Evolutionary conservation across 2,888 invertebrate genomes (phyloP).

Genomic region (Ischnus inquisitorius): DNA sequence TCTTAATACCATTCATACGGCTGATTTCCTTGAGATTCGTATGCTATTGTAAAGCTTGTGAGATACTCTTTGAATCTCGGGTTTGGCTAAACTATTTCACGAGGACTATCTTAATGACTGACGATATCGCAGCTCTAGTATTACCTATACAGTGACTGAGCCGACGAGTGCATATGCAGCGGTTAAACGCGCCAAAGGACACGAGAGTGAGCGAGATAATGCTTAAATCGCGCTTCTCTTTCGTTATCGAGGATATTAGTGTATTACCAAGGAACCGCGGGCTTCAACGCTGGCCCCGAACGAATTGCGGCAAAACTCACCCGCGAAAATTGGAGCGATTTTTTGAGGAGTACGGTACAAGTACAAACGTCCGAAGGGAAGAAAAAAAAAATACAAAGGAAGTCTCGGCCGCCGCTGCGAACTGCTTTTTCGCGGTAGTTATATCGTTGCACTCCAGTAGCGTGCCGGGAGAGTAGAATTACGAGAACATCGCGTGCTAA

Average conservation of each 20-base stretch:
- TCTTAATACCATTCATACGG: too few relatives aligned
- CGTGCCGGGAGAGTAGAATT: conserved; percentile 80
- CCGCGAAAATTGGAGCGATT: neutral
- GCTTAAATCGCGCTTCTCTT: conserved; percentile 14
- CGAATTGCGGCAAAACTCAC: neutral
- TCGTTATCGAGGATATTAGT: conserved; percentile 11
- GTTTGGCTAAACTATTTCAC: too few relatives aligned
- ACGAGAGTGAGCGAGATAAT: conserved; percentile 22
- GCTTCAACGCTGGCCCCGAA: too few relatives aligned
- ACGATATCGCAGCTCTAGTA: neutral
- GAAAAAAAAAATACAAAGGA: conserved; percentile 1
- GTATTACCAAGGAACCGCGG: neutral
- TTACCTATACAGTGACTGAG: conserved; percentile 42
- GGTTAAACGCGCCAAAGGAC: conserved; percentile 15
- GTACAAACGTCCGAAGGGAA: conserved; percentile 1
- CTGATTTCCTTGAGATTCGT: too few relatives aligned
- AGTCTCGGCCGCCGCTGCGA: neutral
- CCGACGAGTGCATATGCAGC: neutral
- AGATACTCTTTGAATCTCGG: too few relatives aligned
- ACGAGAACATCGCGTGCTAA: conserved; percentile 84
- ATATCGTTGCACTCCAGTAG: conserved; percentile 62
- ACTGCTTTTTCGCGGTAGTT: conserved; percentile 49
- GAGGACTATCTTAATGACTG: neutral
- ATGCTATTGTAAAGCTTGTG: too few relatives aligned
- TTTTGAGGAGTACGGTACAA: conserved; percentile 24